Base-by-base conservation (phyloP, 2,797 vertebrate genomes). In the Toxotes lorentzi region DNA sequence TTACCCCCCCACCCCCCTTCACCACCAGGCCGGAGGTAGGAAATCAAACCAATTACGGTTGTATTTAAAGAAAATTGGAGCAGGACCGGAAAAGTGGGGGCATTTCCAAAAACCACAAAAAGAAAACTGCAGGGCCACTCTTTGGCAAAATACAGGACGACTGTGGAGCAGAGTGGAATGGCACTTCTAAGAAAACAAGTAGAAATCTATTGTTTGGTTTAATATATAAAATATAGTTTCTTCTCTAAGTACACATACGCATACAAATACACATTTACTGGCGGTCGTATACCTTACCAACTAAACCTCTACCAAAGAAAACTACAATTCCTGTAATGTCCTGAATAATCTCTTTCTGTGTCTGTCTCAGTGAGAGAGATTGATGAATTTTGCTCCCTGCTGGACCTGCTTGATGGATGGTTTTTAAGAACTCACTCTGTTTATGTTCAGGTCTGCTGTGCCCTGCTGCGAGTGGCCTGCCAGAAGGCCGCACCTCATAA, bases 41-140 rank as follows among this genome's bases (percentile, higher is more conserved):
- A 94, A 95, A 94, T 94, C 92, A 93, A 94, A 93, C 93, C 94
- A 94, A 94, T 95, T 95, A 94, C 89, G 88, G 84, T 88, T 88
- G 92, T 93, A 94, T 94, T 95, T 94, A 94, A 94, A 94, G 93
- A 94, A 94, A 95, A 95, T 94, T 94, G 93, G 90, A 93, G 91
- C 88, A 86, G 79, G 90, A 85, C 91, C 83, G 93, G 93, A 95
- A 94, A 93, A 92, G 89, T 91, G 90, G 91, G 87, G 88, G 85
- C 90, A 89, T 91, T 93, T 93, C 86, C 87, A 91, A 91, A 94
- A 93, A 85, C 86, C 89, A 89, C 93, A 93, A 89, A 93, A 92
- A 78, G 80, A 89, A 92, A 90, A 92, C 85, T 90, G 63, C 85
- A 85, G 75, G 82, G 85, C 89, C 62, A 76, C 77, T 82, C 60